phyloP scores from a whole-genome alignment of 1,140 invertebrate species.

The Yoshiicerus persimilis region DNA sequence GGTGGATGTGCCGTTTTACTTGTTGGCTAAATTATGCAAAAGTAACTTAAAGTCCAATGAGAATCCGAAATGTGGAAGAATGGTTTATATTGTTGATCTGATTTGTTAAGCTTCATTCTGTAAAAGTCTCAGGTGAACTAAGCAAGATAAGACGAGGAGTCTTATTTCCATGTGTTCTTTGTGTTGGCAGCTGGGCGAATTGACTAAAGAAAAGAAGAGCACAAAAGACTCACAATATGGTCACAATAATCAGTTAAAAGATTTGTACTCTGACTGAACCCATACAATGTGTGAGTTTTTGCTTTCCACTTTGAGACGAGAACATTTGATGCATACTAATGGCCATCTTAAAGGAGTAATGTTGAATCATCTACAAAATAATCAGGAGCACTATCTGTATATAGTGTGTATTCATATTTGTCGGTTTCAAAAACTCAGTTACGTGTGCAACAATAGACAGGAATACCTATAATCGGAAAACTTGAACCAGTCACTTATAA shows the following conservation, averaged over 20 bases:
- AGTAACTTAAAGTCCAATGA: neutral
- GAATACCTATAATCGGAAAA: neutral
- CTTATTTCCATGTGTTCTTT: neutral
- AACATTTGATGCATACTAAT: neutral
- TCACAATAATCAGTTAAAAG: neutral
- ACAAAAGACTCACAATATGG: neutral
- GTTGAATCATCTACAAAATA: neutral
- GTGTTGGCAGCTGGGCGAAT: neutral
- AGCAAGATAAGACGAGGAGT: neutral
- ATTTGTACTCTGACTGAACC: neutral
- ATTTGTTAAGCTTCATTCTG: neutral
- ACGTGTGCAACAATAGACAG: neutral
- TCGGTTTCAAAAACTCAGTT: neutral
- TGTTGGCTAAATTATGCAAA: neutral
- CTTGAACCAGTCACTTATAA: neutral
- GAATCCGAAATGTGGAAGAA: neutral
- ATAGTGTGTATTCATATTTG: neutral
- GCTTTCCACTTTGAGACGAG: neutral
- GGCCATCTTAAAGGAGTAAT: neutral
- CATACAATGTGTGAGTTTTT: neutral
- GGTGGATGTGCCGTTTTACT: neutral
- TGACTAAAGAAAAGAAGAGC: neutral
- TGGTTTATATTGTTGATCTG: neutral
- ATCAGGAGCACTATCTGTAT: neutral
- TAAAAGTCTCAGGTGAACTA: neutral